Evolutionary conservation across 2,113 vertebrate genomes (phyloP).

Genomic region (Gallinago jamesoni): DNA sequence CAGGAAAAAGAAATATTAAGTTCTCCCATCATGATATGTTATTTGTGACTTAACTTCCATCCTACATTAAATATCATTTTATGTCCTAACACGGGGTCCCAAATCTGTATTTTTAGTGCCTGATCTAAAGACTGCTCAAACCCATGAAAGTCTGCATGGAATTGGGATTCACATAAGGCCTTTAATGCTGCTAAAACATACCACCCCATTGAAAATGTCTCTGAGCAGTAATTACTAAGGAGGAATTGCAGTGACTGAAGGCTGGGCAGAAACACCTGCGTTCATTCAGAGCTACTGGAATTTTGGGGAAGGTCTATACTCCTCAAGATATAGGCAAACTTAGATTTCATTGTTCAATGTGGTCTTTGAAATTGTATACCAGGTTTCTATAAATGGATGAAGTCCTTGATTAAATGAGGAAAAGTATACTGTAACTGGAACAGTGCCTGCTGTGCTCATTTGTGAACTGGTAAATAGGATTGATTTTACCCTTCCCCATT

Average conservation of each 20-base stretch:
- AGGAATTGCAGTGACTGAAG: not conserved
- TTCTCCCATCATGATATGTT: not conserved
- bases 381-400: not conserved
- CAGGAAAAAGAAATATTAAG: not conserved
- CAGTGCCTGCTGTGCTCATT: not conserved
- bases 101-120: not conserved
- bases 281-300: not conserved
- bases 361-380: not conserved
- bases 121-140: constrained; percentile 23
- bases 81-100: not conserved
- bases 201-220: not conserved
- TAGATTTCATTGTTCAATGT: not conserved
- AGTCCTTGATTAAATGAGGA: not conserved
- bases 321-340: not conserved
- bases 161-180: not conserved
- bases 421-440: not conserved
- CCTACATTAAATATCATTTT: not conserved
- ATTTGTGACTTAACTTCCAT: not conserved
- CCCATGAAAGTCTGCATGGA: not conserved
- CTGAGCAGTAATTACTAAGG: not conserved
- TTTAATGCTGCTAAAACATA: not conserved
- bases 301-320: not conserved
- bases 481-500: not conserved
- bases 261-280: not conserved
- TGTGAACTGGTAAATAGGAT: not conserved